Evolutionary conservation across 2,113 vertebrate genomes (phyloP).

Genomic region (Macrotis lagotis): DNA sequence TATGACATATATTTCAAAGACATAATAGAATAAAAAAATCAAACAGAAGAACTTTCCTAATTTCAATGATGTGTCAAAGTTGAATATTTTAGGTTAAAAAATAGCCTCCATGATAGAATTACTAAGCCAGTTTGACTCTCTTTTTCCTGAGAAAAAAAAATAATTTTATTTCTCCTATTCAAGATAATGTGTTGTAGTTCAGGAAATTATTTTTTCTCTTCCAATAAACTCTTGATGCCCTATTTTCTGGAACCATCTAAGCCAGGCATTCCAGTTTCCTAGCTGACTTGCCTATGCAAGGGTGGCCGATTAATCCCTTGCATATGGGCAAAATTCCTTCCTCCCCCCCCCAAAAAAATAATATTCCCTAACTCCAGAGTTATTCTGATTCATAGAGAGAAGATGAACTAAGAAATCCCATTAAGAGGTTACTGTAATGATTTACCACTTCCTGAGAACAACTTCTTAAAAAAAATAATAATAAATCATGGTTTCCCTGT

Average conservation of each 20-base stretch:
- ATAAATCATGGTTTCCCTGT: not conserved
- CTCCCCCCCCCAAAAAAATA: not conserved
- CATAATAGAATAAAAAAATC: conserved; percentile 61
- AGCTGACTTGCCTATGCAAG: not conserved
- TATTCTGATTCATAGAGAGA: not conserved
- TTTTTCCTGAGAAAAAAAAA: conserved; percentile 48
- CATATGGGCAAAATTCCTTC: not conserved
- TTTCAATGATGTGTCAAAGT: conserved; percentile 46
- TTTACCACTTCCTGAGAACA: not conserved
- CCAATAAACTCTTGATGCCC: not conserved
- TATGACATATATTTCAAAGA: conserved; percentile 66
- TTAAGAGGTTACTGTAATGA: not conserved
- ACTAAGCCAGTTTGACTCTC: conserved; percentile 54
- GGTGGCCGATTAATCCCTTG: not conserved
- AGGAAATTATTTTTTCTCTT: not conserved
- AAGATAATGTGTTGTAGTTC: conserved; percentile 19
- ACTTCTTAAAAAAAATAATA: not conserved
- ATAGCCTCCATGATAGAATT: not conserved
- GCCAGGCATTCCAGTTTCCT: not conserved
- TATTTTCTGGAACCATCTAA: not conserved
- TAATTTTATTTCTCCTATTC: conserved; percentile 61
- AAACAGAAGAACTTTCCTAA: conserved; percentile 68
- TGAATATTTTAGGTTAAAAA: conserved; percentile 49
- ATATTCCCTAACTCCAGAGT: not conserved
- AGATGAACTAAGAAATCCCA: not conserved